Evolutionary conservation across 2,888 invertebrate genomes (phyloP).

Genomic region (Stenodema calcarata): DNA sequence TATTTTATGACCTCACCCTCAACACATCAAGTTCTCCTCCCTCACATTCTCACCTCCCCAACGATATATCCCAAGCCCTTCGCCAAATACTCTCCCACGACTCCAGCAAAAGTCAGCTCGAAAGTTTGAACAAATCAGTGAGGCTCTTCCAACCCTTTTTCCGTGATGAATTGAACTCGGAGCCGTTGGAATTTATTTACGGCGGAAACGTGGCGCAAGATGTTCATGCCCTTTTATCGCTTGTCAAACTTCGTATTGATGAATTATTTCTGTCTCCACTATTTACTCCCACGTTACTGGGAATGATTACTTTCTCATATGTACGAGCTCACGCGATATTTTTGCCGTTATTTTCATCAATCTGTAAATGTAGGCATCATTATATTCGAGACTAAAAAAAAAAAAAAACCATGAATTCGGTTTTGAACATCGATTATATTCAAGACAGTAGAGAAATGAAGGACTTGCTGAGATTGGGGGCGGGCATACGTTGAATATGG

Average conservation of each 20-base stretch:
- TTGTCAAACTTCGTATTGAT: background rate
- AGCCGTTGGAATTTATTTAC: background rate
- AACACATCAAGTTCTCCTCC: background rate
- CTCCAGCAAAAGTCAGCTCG: background rate
- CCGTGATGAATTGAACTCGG: background rate
- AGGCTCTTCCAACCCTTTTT: background rate
- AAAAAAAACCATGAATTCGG: too few species aligned
- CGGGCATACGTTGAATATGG: too few species aligned
- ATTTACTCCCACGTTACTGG: background rate
- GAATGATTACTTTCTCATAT: too few species aligned
- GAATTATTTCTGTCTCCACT: background rate
- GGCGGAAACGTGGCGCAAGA: background rate
- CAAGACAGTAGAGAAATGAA: too few species aligned
- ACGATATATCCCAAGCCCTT: background rate
- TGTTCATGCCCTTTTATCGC: background rate
- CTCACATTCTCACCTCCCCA: background rate
- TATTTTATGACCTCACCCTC: background rate
- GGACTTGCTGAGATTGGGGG: too few species aligned
- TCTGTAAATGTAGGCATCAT: too few species aligned
- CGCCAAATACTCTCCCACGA: background rate
- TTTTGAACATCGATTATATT: too few species aligned
- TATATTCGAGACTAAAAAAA: too few species aligned
- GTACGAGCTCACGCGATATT: too few species aligned
- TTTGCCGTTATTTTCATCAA: too few species aligned
- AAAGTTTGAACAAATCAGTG: background rate